Evolutionary conservation across 2,797 vertebrate species (phyloP), one percentile per base, ranked within the genome.

Genomic region (Taenioides sp.): DNA sequence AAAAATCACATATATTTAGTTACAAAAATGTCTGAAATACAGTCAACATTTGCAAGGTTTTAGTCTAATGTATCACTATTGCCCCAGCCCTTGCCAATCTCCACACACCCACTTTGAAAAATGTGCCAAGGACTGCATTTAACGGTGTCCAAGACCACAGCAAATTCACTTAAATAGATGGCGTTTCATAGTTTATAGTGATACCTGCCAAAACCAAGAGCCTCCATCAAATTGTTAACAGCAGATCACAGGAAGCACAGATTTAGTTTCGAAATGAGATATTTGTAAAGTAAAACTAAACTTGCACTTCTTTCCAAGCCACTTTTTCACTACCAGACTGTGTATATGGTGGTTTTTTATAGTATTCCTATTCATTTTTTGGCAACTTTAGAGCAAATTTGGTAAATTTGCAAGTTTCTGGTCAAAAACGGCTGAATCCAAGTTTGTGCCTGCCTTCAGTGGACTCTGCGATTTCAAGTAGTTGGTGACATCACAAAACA

Each of bases 201-300:
- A 74, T 52, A 63, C 54, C 34, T 57, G 70, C 81, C 52, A 47
- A 43, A 11, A 61, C 65, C 20, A 0, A 54, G 71, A 72, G 67
- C 65, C 47, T 28, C 9, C 57, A 47, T 67, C 43, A 2, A 69
- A 83, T 77, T 74, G 52, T 58, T 23, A 73, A 18, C 10, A 72
- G 65, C n/a, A 67, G 57, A 77, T 22, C 60, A 73, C 67, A 60
- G 72, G 76, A 78, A 84, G 73, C 66, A 43, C 74, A 59, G 5
- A 14, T 28, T 27, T 27, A 18, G 25, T 28, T 28, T 27, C 58
- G 25, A 28, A 3, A 4, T 10, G 10, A 59, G 16, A 28, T 58
- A 14, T 25, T 58, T 55, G 23, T 23, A 11, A 57, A 57, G 54
- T 57, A n/a, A 10, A 55, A 22, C 73, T 18, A 69, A 27, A 27